Conservation (phyloP, 2,113 vertebrate genomes). For the Erythrolamprus reginae region DNA sequence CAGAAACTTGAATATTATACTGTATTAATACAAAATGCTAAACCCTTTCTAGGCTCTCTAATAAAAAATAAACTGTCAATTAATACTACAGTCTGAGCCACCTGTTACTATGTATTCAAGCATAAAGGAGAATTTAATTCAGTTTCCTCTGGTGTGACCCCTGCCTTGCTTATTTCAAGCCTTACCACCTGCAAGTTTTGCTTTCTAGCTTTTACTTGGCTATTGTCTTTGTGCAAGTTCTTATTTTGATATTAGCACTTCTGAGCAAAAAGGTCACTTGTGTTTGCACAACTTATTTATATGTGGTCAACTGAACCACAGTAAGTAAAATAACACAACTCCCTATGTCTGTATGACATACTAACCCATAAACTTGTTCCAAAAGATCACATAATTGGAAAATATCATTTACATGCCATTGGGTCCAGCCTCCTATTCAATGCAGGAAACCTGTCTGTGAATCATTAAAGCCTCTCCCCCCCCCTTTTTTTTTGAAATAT, state of each 20-base stretch:
- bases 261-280: background rate
- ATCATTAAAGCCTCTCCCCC: background rate
- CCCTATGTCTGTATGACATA: background rate
- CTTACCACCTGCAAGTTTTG: background rate
- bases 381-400: background rate
- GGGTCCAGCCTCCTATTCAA: background rate
- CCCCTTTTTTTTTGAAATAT: background rate
- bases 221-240: background rate
- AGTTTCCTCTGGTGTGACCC: background rate
- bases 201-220: background rate
- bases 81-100: background rate
- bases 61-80: background rate
- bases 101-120: background rate
- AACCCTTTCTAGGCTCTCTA: background rate
- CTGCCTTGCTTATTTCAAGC: background rate
- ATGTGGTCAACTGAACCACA: background rate
- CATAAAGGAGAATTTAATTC: background rate
- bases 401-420: background rate
- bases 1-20: background rate
- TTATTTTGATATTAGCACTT: background rate
- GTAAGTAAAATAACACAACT: background rate
- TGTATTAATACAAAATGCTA: background rate
- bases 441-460: background rate
- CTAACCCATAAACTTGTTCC: background rate
- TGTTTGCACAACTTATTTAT: background rate